A percentile compares a stretch with the other conserved stretches of the same genome.
These are phyloP conservation scores for Micromys minutus DNA, from an alignment of 2,113 vertebrate genomes.

Conservation along the genomic window DNA sequence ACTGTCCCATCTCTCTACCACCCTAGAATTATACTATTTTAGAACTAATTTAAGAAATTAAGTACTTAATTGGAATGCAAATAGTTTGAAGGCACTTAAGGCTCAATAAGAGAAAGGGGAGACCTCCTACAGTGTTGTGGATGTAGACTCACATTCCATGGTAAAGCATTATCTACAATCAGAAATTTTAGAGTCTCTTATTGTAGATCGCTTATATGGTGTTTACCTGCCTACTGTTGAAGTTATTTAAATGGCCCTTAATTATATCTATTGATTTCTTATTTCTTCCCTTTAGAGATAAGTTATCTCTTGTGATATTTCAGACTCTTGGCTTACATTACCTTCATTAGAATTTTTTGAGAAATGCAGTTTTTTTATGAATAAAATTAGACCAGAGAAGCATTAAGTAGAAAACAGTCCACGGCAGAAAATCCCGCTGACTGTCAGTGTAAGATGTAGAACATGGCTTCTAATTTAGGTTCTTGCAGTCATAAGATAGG, in stretches of 20 bases:
- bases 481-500: background rate
- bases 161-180: background rate
- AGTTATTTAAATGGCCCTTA: conserved; percentile 57
- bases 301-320: conserved; percentile 49
- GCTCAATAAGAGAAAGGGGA: background rate
- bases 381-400: conserved; percentile 33
- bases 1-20: background rate
- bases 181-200: background rate
- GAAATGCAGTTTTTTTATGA: background rate
- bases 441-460: background rate
- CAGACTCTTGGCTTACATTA: conserved; percentile 42
- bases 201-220: background rate
- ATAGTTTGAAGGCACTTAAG: background rate
- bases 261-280: conserved; percentile 54
- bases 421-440: background rate
- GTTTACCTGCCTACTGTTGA: conserved; percentile 39
- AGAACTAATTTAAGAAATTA: background rate
- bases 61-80: background rate
- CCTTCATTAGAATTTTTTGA: conserved; percentile 45
- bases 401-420: conserved; percentile 14
- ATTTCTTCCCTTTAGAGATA: conserved; percentile 56
- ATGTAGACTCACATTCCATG: background rate
- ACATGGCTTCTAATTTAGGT: background rate
- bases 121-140: background rate
- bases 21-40: background rate